These are phyloP conservation scores for Guaruba guarouba DNA, from an alignment of 2,113 vertebrate genomes.

Conservation along the genomic window DNA sequence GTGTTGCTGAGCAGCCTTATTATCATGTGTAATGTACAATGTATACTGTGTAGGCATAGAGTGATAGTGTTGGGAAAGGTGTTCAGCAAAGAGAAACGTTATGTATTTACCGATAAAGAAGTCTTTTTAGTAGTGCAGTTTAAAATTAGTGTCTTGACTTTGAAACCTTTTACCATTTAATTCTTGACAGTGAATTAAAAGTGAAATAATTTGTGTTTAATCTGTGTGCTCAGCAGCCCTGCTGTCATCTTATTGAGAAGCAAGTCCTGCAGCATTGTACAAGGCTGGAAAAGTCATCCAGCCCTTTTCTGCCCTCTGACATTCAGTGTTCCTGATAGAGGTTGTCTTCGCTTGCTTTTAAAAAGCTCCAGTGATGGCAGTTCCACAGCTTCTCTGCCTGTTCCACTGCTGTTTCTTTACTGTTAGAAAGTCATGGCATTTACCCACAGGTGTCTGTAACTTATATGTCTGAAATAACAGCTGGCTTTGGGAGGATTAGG, in stretches of 20 bases:
- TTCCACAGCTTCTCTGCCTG: not conserved
- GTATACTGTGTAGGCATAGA: not conserved
- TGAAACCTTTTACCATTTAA: not conserved
- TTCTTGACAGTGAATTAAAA: not conserved
- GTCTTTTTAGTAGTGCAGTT: not conserved
- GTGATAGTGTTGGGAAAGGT: not conserved
- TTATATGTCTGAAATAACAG: not conserved
- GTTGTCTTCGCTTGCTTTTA: not conserved
- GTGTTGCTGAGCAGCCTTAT: not conserved
- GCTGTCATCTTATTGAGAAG: not conserved
- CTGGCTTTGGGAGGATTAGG: not conserved
- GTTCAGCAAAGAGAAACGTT: not conserved
- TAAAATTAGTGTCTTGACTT: not conserved
- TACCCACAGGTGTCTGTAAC: not conserved
- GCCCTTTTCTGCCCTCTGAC: not conserved
- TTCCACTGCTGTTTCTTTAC: not conserved
- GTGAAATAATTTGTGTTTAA: not conserved
- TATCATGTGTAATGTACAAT: not conserved
- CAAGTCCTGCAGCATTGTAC: not conserved
- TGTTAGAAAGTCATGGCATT: not conserved
- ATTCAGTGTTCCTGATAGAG: not conserved
- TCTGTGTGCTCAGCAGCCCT: not conserved
- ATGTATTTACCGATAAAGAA: not conserved
- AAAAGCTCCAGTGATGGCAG: not conserved
- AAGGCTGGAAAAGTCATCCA: not conserved